phyloP scores from a whole-genome alignment of 2,113 vertebrate species.

The Lates calcarifer region DNA sequence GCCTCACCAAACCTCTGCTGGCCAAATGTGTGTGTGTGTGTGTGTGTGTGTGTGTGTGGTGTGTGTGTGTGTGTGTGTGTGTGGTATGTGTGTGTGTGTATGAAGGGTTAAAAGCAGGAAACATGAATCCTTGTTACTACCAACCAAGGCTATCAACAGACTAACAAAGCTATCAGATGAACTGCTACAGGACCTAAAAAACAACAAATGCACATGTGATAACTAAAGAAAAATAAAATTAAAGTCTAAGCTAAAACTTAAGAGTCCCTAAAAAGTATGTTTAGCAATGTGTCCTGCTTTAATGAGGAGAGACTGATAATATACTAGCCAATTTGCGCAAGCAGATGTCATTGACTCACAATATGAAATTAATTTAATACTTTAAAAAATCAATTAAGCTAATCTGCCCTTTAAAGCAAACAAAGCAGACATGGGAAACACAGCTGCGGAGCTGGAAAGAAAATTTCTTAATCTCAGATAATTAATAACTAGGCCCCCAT shows the following conservation, averaged over 20 bases:
- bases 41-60: neutral
- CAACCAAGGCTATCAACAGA: neutral
- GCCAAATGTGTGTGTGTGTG: neutral
- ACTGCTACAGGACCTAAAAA: slow-evolving; percentile 4
- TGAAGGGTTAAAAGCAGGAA: neutral
- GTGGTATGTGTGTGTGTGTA: neutral
- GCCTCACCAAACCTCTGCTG: neutral
- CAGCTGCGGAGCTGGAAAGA: slow-evolving; percentile 58
- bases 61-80: neutral
- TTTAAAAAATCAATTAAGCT: slow-evolving; percentile 81
- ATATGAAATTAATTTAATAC: slow-evolving; percentile 79
- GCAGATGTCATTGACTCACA: slow-evolving; percentile 63
- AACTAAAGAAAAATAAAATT: neutral
- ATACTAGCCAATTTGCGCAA: slow-evolving; percentile 49
- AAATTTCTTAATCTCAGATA: slow-evolving; percentile 80
- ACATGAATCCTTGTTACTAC: neutral
- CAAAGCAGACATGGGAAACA: slow-evolving; percentile 69
- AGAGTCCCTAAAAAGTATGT: slow-evolving; percentile 24
- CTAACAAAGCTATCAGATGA: slow-evolving; percentile 1
- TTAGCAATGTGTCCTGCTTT: slow-evolving; percentile 43
- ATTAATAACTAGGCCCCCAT: slow-evolving; percentile 80
- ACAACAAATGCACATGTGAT: neutral
- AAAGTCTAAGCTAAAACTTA: slow-evolving; percentile 38
- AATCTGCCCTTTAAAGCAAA: slow-evolving; percentile 79
- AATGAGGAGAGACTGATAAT: slow-evolving; percentile 56